Percentiles rank a stretch among this genome's conserved stretches.
phyloP scores from a whole-genome alignment of 2,113 vertebrate genomes.

The Gymnogyps californianus region DNA sequence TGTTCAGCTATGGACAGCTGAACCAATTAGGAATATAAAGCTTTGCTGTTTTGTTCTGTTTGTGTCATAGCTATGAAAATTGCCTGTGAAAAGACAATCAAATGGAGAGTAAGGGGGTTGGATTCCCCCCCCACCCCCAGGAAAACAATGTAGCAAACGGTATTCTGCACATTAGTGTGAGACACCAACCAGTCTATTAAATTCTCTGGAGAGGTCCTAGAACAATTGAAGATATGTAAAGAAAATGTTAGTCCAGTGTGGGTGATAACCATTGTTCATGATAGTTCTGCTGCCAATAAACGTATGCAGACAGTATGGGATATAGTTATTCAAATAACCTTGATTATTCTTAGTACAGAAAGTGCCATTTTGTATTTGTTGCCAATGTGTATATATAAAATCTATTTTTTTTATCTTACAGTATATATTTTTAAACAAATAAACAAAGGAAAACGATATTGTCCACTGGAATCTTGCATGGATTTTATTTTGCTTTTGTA shows the following conservation, averaged over 20 bases:
- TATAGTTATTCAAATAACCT: background rate
- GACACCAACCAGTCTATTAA: background rate
- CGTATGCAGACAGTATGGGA: background rate
- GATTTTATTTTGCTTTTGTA: background rate
- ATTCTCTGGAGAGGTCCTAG: background rate
- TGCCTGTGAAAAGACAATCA: background rate
- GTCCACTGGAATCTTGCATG: background rate
- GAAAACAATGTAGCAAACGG: background rate
- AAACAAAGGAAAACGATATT: background rate
- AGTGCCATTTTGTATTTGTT: constrained; percentile 10
- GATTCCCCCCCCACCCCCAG: accelerated
- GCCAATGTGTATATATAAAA: background rate
- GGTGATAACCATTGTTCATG: background rate
- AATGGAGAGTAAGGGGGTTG: background rate
- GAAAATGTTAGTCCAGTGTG: background rate
- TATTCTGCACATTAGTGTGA: background rate
- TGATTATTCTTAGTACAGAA: background rate
- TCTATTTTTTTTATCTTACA: constrained; percentile 24
- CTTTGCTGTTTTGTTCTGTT: background rate
- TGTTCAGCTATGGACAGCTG: background rate
- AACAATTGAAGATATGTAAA: background rate
- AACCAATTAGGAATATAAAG: background rate
- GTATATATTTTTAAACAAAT: constrained; percentile 60
- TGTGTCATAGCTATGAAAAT: background rate
- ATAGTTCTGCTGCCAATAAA: background rate